A percentile compares a stretch with the other conserved stretches of the same genome.
phyloP scores from a whole-genome alignment of 2,797 vertebrate species.

The Notolabrus celidotus region DNA sequence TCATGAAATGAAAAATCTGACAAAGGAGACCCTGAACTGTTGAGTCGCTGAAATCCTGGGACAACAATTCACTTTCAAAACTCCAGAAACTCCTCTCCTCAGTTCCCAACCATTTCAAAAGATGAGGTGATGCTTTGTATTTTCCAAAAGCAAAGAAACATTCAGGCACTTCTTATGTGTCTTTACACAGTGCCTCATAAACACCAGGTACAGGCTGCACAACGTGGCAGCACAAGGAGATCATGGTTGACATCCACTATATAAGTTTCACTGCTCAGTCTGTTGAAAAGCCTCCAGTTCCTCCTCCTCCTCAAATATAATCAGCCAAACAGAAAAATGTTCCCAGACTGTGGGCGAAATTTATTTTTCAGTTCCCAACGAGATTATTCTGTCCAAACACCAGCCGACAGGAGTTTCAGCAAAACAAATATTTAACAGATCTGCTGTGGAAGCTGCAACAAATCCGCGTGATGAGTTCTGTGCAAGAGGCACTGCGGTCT shows the following conservation, averaged over 20 bases:
- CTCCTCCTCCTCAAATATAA: conserved; percentile 15
- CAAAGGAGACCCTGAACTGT: too few relatives aligned
- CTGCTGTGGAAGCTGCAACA: conserved; percentile 12
- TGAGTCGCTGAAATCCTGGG: too few relatives aligned
- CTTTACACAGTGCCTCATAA: too few relatives aligned
- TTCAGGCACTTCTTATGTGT: too few relatives aligned
- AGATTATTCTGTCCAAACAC: conserved; percentile 37
- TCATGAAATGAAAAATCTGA: too few relatives aligned
- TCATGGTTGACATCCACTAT: background rate
- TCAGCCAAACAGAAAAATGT: background rate
- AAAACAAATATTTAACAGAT: conserved; percentile 23
- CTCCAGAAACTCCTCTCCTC: too few relatives aligned
- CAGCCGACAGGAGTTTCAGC: background rate
- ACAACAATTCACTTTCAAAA: too few relatives aligned
- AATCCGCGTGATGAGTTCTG: background rate
- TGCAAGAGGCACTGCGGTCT: conserved; percentile 6
- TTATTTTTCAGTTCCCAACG: conserved; percentile 1
- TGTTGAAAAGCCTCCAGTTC: background rate
- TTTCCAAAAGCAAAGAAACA: too few relatives aligned
- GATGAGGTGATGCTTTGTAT: too few relatives aligned
- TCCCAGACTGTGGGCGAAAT: background rate
- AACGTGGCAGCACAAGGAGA: background rate
- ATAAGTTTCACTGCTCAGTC: conserved; percentile 1
- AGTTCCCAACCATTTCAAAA: too few relatives aligned
- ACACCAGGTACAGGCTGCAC: background rate